Conservation (phyloP, 2,797 vertebrate species). For the Lagodon rhomboides region DNA sequence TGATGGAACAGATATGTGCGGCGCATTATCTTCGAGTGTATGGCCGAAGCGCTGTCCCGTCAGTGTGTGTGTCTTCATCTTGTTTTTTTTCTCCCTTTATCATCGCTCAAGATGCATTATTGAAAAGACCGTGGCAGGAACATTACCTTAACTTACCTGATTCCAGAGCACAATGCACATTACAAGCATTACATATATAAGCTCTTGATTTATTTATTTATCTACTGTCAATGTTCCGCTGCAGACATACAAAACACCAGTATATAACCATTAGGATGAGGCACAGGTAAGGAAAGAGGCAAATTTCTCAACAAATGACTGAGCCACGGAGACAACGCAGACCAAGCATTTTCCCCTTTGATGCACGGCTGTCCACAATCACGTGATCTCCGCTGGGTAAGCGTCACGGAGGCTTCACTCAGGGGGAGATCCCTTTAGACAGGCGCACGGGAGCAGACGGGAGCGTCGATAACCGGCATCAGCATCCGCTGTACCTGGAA, state of each 20-base stretch:
- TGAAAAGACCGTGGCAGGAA: not conserved
- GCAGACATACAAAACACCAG: not conserved
- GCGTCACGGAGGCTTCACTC: conserved; percentile 32
- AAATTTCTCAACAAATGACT: conserved; percentile 23
- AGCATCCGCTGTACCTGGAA: conserved; percentile 23
- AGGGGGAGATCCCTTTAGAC: conserved; percentile 50
- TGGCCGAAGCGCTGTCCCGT: conserved; percentile 15
- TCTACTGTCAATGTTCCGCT: not conserved
- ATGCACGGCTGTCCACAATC: conserved; percentile 36
- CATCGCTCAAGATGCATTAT: conserved; percentile 28
- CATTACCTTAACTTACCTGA: not conserved
- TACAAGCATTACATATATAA: not conserved
- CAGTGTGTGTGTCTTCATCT: conserved; percentile 24
- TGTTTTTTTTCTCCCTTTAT: conserved; percentile 11
- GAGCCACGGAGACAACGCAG: conserved; percentile 36
- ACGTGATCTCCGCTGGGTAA: conserved; percentile 44
- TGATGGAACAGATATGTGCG: conserved; percentile 56
- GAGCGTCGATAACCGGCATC: conserved; percentile 38
- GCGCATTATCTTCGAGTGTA: conserved; percentile 37
- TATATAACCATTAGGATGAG: conserved; percentile 1
- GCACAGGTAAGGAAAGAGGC: not conserved
- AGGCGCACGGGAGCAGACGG: conserved; percentile 53
- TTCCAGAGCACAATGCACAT: conserved; percentile 21
- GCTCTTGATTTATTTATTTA: not conserved
- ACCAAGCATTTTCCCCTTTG: conserved; percentile 40